Conservation (phyloP, 2,888 invertebrate genomes). For the Phyllotreta cruciferae region DNA sequence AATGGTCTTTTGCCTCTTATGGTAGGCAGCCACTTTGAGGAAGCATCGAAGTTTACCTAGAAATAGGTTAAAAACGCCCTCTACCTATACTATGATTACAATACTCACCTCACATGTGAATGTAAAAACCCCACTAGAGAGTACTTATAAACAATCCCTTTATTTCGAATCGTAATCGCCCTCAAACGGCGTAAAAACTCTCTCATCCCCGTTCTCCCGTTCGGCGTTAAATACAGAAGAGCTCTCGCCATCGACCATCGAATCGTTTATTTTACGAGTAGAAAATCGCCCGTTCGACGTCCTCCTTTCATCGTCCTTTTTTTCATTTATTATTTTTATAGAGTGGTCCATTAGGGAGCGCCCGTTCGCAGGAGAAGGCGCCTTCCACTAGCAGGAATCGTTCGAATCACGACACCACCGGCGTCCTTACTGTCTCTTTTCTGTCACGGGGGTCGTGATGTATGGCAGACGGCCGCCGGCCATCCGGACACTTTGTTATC, state of each 20-base stretch:
- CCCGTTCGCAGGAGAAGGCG: constrained; percentile 8
- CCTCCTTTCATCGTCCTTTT: constrained; percentile 42
- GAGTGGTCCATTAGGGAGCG: constrained; percentile 51
- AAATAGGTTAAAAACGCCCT: too few species aligned
- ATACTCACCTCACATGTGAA: too few species aligned
- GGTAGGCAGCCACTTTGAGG: too few species aligned
- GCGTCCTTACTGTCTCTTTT: constrained; percentile 16
- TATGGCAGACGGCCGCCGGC: constrained; percentile 45
- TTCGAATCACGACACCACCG: constrained; percentile 18
- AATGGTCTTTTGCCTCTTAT: too few species aligned
- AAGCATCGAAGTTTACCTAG: too few species aligned
- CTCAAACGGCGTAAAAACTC: constrained; percentile 5
- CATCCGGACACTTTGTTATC: constrained; percentile 53
- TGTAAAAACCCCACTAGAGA: neutral
- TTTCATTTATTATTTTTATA: constrained; percentile 49
- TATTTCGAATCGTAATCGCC: constrained; percentile 1
- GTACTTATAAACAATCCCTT: constrained; percentile 10
- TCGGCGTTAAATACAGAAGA: constrained; percentile 8
- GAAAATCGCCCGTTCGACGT: constrained; percentile 42
- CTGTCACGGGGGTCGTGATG: constrained; percentile 54
- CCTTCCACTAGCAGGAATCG: constrained; percentile 13
- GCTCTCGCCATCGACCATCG: constrained; percentile 31
- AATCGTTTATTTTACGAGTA: constrained; percentile 31
- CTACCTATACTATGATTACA: too few species aligned
- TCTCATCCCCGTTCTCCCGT: neutral